Conservation (phyloP, 2,888 invertebrate species). For the Yponomeuta plumbellus region DNA sequence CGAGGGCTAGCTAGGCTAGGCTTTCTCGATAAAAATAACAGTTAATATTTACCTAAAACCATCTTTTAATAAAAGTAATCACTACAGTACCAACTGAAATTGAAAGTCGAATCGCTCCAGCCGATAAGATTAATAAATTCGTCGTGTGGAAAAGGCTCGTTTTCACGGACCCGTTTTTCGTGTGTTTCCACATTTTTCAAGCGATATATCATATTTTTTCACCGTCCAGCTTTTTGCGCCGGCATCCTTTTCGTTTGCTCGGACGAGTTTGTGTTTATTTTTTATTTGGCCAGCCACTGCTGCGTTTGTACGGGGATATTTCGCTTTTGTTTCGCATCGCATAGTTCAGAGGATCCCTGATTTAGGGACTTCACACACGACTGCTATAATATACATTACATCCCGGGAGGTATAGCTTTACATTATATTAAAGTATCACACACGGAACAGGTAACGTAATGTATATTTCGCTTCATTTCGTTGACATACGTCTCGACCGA, state of each 20-base stretch:
- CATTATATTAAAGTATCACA: too few species aligned
- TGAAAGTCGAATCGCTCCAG: constrained; percentile 23
- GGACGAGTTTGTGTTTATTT: constrained; percentile 59
- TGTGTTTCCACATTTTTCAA: constrained; percentile 77
- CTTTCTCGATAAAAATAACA: too few species aligned
- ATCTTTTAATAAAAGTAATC: too few species aligned
- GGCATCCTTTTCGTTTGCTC: constrained; percentile 51
- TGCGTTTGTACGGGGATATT: constrained; percentile 38
- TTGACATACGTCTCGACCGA: too few species aligned
- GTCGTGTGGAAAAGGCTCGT: constrained; percentile 66
- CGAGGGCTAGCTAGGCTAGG: too few species aligned
- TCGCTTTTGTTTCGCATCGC: constrained; percentile 55
- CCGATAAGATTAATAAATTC: constrained; percentile 73
- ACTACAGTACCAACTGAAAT: not conserved
- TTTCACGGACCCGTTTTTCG: constrained; percentile 69
- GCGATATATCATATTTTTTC: constrained; percentile 77
- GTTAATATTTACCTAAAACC: too few species aligned
- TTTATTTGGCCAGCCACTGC: constrained; percentile 17
- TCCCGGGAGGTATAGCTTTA: too few species aligned
- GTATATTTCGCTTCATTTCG: too few species aligned
- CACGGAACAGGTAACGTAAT: too few species aligned
- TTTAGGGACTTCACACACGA: too few species aligned
- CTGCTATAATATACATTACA: too few species aligned
- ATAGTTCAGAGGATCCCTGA: constrained; percentile 48
- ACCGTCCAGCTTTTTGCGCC: constrained; percentile 70